A percentile compares a stretch with the other conserved stretches of the same genome.
Conservation (phyloP, 2,888 invertebrate genomes). For the Lasius fuliginosus region DNA sequence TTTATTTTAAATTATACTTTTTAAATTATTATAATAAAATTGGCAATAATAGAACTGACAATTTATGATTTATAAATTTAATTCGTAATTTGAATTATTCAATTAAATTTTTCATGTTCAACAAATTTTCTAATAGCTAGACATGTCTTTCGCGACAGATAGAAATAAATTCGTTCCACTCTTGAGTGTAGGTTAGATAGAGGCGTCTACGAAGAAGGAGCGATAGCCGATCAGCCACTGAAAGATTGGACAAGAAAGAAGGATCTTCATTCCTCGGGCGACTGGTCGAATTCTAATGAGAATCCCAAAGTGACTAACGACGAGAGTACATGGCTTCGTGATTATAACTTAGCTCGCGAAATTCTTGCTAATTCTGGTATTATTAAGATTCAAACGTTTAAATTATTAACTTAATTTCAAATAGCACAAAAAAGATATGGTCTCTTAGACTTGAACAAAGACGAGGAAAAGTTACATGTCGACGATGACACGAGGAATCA, state of each 20-base stretch:
- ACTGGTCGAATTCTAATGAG: slow-evolving; percentile 66
- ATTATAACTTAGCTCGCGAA: slow-evolving; percentile 28
- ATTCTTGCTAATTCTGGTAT: slow-evolving; percentile 41
- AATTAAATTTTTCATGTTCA: background rate
- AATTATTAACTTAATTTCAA: background rate
- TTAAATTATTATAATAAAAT: background rate
- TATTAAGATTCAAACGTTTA: slow-evolving; percentile 2
- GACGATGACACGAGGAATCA: background rate
- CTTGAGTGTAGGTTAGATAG: slow-evolving; percentile 38
- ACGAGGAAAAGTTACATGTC: background rate
- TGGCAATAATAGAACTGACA: background rate
- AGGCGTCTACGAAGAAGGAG: slow-evolving; percentile 39
- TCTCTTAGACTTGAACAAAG: background rate
- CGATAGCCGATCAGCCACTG: slow-evolving; percentile 44
- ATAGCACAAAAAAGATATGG: background rate
- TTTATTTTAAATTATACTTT: background rate
- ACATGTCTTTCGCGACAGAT: background rate
- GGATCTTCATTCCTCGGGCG: slow-evolving; percentile 53
- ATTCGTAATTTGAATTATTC: background rate
- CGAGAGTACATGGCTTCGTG: slow-evolving; percentile 42
- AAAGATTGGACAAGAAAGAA: slow-evolving; percentile 63
- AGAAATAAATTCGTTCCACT: slow-evolving; percentile 18
- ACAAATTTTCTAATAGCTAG: slow-evolving; percentile 11
- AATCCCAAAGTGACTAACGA: slow-evolving; percentile 47
- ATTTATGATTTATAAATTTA: background rate